Base-by-base conservation (phyloP, 2,113 vertebrate species). In the Perca flavescens region DNA sequence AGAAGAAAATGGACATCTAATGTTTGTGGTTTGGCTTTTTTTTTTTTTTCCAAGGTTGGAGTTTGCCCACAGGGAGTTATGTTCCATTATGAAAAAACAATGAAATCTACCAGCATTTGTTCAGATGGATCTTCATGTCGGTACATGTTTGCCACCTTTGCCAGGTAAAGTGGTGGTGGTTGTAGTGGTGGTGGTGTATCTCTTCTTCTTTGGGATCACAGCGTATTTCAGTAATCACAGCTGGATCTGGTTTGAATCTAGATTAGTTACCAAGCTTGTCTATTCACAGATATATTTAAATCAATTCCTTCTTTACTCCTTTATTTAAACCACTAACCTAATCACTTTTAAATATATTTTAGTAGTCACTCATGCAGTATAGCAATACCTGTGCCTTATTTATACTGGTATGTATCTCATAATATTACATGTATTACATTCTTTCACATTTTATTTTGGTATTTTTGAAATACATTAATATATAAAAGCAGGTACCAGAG, bases 161-260 rank as follows among this genome's bases (percentile, higher is more conserved):
- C 60, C 65, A 94, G 92, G 93, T 93, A 92, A 86, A 28, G 47
- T 31, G 3, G 2, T 53, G 25, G 22, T 69, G 34, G 31, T 2
- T 22, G 14, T 16, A 25, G 57, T 60, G 13, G 21, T 63, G n/a
- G n/a, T 57, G 16, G n/a, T 53, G 43, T 62, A 21, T 53, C 21
- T 77, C 3, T 3, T 34, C 53, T 47, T 58, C 4, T 58, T n/a
- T 3, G 10, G 17, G 17, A 71, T 57, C 52, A 46, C 56, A 21
- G 25, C 10, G 50, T 17, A 22, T 14, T 43, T 62, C 47, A 71
- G 19, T 57, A 62, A 34, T 56, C 40, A 61, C 17, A 25, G 49
- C 15, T 6, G 3, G 31, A 17, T 43, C 40, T 60, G 36, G 28
- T 43, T 28, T 68, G 12, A 47, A 7, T 60, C 17, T 61, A 10